Conservation (phyloP, 2,888 invertebrate species). For the Cephalotes varians region DNA sequence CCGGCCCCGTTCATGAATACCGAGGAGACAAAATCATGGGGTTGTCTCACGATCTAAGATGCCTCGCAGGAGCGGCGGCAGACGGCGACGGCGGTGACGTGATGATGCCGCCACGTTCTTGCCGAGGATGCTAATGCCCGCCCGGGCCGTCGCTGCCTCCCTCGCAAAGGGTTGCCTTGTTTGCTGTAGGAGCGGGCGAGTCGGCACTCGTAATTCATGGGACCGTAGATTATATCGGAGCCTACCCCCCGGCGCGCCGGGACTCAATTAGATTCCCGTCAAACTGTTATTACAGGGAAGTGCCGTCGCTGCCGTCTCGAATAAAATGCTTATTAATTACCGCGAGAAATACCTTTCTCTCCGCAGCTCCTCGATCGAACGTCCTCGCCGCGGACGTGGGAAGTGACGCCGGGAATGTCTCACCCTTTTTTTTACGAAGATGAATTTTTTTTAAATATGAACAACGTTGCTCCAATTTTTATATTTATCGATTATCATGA, state of each 20-base stretch:
- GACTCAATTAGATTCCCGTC: constrained; percentile 48
- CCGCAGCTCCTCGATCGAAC: background rate
- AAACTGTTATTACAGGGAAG: constrained; percentile 41
- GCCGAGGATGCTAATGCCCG: constrained; percentile 72
- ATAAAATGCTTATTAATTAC: constrained; percentile 46
- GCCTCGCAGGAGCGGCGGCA: constrained; percentile 54
- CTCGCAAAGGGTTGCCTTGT: constrained; percentile 74
- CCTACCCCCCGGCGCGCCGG: background rate
- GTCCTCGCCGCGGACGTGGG: background rate
- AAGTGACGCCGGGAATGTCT: background rate
- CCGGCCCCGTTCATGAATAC: constrained; percentile 78
- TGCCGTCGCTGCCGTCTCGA: background rate
- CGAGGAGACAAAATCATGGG: constrained; percentile 76
- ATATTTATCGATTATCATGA: too few relatives aligned
- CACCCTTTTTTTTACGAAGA: background rate
- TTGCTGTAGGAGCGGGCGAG: constrained; percentile 53
- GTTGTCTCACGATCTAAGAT: constrained; percentile 76
- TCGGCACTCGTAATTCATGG: constrained; percentile 72
- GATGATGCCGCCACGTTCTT: constrained; percentile 40
- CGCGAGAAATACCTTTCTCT: constrained; percentile 9
- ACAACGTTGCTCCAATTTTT: background rate
- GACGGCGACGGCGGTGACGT: constrained; percentile 42
- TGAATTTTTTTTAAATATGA: background rate
- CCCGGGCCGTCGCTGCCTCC: constrained; percentile 32
- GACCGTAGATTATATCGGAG: constrained; percentile 47